Evolutionary conservation across 2,888 invertebrate species (phyloP).

Genomic region (Ametastegia equiseti): DNA sequence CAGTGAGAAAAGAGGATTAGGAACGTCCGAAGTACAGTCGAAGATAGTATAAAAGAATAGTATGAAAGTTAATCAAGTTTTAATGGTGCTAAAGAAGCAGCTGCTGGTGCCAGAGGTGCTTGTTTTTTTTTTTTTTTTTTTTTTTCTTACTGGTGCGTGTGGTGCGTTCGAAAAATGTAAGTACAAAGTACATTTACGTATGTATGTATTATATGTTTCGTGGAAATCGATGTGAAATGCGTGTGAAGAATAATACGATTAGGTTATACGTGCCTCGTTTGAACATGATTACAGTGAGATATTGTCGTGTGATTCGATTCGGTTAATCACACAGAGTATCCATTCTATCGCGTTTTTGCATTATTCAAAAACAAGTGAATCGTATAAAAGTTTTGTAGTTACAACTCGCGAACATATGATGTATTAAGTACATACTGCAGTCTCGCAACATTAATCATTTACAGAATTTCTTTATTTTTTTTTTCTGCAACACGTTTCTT

Average conservation of each 20-base stretch:
- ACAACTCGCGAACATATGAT: too few relatives aligned
- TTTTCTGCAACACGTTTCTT: neutral
- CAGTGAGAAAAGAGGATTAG: constrained; percentile 42
- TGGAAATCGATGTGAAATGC: constrained; percentile 2
- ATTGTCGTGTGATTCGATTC: neutral
- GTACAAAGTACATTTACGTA: neutral
- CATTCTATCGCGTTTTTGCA: neutral
- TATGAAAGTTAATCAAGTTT: constrained; percentile 39
- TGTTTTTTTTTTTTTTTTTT: neutral
- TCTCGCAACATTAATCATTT: neutral
- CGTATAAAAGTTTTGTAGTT: neutral
- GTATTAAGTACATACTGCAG: too few relatives aligned
- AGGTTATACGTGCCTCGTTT: constrained; percentile 6
- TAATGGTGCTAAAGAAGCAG: constrained; percentile 36
- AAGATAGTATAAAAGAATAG: constrained; percentile 48
- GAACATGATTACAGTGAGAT: neutral
- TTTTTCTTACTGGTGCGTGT: neutral
- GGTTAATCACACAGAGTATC: neutral
- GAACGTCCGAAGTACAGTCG: constrained; percentile 46
- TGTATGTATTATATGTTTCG: neutral
- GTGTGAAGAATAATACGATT: neutral
- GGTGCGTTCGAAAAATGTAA: neutral
- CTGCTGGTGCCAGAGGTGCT: neutral
- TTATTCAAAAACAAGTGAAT: neutral
- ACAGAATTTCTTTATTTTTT: too few relatives aligned